Conservation (phyloP, 2,113 vertebrate genomes). For the Bufo gargarizans region DNA sequence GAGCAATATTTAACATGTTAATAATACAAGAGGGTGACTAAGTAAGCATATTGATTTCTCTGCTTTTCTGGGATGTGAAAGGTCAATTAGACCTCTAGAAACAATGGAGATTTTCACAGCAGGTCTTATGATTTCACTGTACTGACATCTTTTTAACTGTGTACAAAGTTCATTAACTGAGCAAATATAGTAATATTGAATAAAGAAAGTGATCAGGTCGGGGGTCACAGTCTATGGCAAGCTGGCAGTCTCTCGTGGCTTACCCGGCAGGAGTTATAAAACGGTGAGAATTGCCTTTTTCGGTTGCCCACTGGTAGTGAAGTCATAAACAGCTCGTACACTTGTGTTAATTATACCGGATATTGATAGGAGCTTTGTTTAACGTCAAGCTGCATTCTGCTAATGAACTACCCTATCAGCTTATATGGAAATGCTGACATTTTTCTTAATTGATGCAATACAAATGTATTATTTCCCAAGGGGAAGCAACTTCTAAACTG, state of each 20-base stretch:
- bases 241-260: conserved; percentile 69
- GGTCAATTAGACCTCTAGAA: conserved; percentile 81
- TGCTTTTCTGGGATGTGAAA: conserved; percentile 77
- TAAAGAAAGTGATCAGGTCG: conserved; percentile 70
- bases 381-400: conserved; percentile 64
- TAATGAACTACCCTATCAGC: conserved; percentile 63
- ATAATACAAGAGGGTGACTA: conserved; percentile 78
- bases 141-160: conserved; percentile 74
- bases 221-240: conserved; percentile 67
- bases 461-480: conserved; percentile 40
- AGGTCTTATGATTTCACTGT: conserved; percentile 70
- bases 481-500: conserved; percentile 21
- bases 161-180: conserved; percentile 78
- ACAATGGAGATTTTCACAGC: conserved; percentile 77
- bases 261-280: conserved; percentile 65
- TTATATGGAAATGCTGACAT: conserved; percentile 64
- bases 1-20: conserved; percentile 79
- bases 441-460: conserved; percentile 63
- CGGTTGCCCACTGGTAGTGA: conserved; percentile 64
- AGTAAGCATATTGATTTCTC: conserved; percentile 81
- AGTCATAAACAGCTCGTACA: conserved; percentile 70
- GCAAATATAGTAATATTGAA: conserved; percentile 69
- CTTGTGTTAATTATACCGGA: conserved; percentile 75
- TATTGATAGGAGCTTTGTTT: conserved; percentile 71
- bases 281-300: conserved; percentile 74